Conservation (phyloP, 2,113 vertebrate species). For the Misgurnus mizolepis region DNA sequence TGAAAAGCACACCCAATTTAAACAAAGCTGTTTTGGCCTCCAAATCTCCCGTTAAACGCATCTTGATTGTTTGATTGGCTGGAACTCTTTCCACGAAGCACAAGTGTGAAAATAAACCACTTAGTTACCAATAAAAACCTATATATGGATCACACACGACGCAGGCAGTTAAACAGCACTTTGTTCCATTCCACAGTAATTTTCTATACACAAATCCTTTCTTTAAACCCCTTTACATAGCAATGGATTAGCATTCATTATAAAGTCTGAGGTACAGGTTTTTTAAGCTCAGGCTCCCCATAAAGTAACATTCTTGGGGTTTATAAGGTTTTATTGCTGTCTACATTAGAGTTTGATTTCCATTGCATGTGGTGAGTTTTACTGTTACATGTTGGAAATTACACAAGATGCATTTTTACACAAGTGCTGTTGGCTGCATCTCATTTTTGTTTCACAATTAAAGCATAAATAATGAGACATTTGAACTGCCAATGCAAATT, state of each 20-base stretch:
- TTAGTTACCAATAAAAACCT: slow-evolving; percentile 57
- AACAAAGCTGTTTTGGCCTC: slow-evolving; percentile 30
- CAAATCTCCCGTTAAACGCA: slow-evolving; percentile 28
- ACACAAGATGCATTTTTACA: neutral
- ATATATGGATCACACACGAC: slow-evolving; percentile 54
- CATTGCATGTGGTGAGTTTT: slow-evolving; percentile 28
- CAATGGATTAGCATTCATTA: slow-evolving; percentile 42
- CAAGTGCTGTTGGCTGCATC: neutral
- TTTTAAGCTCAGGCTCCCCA: neutral
- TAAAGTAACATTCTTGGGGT: slow-evolving; percentile 29
- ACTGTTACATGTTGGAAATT: slow-evolving; percentile 16
- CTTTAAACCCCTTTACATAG: slow-evolving; percentile 18
- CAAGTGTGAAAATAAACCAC: slow-evolving; percentile 53
- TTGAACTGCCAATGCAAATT: neutral
- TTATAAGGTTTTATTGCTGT: slow-evolving; percentile 46
- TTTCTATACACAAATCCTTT: slow-evolving; percentile 35
- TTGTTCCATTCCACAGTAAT: slow-evolving; percentile 44
- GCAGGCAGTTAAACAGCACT: slow-evolving; percentile 47
- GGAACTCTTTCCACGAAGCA: slow-evolving; percentile 22
- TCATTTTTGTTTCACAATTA: slow-evolving; percentile 1
- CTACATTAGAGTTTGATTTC: slow-evolving; percentile 36
- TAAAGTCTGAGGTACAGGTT: slow-evolving; percentile 16
- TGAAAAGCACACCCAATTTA: slow-evolving; percentile 36
- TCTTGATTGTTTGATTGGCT: slow-evolving; percentile 33
- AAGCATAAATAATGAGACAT: neutral